Base-by-base conservation (phyloP, 2,888 invertebrate species). In the Mesorhabditis sp. region DNA sequence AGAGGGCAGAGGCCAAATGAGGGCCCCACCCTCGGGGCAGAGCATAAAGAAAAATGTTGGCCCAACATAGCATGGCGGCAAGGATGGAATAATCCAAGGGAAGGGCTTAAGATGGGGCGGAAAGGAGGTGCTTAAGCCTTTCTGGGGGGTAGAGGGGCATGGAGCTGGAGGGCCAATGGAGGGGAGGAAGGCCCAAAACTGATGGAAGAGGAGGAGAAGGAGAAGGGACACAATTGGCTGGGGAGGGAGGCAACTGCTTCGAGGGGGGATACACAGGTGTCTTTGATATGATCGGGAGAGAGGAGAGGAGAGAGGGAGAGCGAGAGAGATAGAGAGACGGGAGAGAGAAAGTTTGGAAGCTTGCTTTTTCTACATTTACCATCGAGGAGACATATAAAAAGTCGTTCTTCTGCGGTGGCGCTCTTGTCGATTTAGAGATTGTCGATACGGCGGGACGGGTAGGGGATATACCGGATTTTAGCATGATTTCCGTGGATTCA, bases 401-500 rank as follows among this genome's bases (percentile, higher is more conserved):
- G n/a, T 50, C 58, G 58, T 50, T 50, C 2, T 50, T 50, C n/a
- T 50, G 58, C n/a, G 58, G 58, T 13, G 58, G 58, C 7, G 58
- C 58, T 2, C 58, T 13, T 2, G 58, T 50, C 10, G 58, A 50
- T 50, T 50, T 50, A 2, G 58, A 50, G 58, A 50, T 50, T 50
- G 58, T 50, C n/a, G 58, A 50, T 50, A 50, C 58, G 58, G 58
- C 58, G 7, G 58, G 58, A n/a, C 7, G n/a, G n/a, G 58, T 50
- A n/a, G n/a, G 58, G 7, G 58, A 50, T 10, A 50, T n/a, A 28
- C 28, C 28, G 28, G 28, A 1, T 28, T 28, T 50, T 50, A 2
- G n/a, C 58, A 13, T 13, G n/a, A 50, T 13, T 50, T 50, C n/a
- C n/a, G n/a, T 50, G 58, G 28, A 28, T 28, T 28, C 58, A 50